Evolutionary conservation across 2,113 vertebrate species (phyloP).

Genomic region (Hippopotamus amphibius): DNA sequence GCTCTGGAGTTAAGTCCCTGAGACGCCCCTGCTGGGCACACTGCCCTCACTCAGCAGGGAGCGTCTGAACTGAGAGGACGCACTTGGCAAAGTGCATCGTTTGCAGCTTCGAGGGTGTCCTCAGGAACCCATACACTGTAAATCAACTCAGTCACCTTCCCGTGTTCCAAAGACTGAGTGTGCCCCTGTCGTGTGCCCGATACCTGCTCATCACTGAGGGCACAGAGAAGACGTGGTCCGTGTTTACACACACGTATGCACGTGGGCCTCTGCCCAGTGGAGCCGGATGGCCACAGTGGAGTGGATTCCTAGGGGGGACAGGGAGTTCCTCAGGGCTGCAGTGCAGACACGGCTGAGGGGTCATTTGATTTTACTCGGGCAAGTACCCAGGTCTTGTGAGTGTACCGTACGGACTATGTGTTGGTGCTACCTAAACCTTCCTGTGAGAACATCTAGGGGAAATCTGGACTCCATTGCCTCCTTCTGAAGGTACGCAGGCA

Average conservation of each 20-base stretch:
- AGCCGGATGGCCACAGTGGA: background rate
- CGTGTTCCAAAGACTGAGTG: background rate
- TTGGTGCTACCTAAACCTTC: background rate
- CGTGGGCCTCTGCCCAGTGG: background rate
- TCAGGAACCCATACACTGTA: background rate
- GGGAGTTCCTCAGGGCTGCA: background rate
- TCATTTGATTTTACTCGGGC: background rate
- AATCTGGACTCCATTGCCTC: background rate
- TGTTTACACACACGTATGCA: background rate
- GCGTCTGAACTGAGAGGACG: background rate
- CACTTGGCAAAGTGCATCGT: background rate
- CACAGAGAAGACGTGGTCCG: background rate
- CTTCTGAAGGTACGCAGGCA: background rate
- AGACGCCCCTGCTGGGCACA: background rate
- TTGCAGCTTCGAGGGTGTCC: background rate
- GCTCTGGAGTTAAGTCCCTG: background rate
- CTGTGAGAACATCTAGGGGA: background rate
- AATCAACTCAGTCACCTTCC: background rate
- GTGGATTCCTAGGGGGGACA: background rate
- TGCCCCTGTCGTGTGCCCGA: background rate
- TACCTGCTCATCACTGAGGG: background rate
- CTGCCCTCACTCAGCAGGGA: background rate
- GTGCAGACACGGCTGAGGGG: background rate
- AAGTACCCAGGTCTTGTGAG: background rate
- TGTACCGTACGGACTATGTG: background rate